A percentile compares a stretch with the other conserved stretches of the same genome.
phyloP scores from a whole-genome alignment of 1,140 invertebrate genomes.

The Megalonaias nervosa region DNA sequence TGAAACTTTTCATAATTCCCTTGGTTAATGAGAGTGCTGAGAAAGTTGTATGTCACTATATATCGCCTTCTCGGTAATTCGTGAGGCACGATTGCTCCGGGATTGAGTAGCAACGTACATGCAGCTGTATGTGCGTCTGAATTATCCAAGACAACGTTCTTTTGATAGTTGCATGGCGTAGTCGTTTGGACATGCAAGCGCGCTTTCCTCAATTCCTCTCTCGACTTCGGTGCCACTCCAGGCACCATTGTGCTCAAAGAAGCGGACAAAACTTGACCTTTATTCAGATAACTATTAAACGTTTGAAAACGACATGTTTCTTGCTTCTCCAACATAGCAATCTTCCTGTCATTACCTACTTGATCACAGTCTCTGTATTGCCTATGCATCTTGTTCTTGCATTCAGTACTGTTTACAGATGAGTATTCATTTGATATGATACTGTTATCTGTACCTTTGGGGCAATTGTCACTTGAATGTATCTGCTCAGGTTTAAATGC shows the following conservation, averaged over 20 bases:
- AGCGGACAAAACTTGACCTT: too few species aligned
- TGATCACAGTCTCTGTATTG: too few species aligned
- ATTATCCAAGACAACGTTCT: background rate
- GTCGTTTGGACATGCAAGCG: background rate
- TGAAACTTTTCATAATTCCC: constrained; percentile 4
- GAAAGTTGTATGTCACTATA: background rate
- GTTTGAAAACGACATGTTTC: too few species aligned
- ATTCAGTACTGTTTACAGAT: background rate
- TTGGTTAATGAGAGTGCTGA: constrained; percentile 16
- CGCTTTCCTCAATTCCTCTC: background rate
- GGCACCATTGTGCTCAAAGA: too few species aligned
- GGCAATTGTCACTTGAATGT: background rate
- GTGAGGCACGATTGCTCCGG: too few species aligned
- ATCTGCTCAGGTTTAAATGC: background rate
- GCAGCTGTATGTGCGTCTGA: background rate
- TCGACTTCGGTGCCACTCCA: background rate
- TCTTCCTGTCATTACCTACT: too few species aligned
- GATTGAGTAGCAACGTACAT: background rate
- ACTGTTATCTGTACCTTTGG: background rate
- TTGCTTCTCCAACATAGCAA: too few species aligned
- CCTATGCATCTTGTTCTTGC: too few species aligned
- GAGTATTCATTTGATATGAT: background rate
- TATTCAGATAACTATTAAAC: too few species aligned
- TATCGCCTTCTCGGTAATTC: background rate
- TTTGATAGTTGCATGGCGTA: background rate